Base-by-base conservation (phyloP, 2,113 vertebrate species). In the Perca flavescens region DNA sequence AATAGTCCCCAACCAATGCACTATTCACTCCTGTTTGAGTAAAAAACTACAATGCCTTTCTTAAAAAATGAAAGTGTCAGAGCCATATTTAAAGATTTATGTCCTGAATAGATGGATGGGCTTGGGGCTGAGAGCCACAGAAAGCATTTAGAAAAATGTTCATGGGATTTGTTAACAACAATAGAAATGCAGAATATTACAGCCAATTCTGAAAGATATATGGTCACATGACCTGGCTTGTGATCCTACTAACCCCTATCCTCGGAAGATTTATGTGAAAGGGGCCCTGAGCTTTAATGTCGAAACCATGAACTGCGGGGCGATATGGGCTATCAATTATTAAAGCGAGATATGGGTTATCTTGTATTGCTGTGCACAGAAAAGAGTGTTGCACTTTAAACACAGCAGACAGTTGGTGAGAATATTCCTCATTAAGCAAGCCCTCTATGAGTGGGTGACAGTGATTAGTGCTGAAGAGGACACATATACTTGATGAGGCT, bases 381-480 rank as follows among this genome's bases (percentile, higher is more conserved):
- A 63, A 73, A 78, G 66, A 50, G 72, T 61, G 72, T 86, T 84
- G 78, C 80, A 83, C 86, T 84, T 92, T 85, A 15, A 80, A 84
- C 83, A 82, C 49, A 17, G 77, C 65, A 86, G 89, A 87, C 84
- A 65, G 76, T 88, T 86, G 79, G 80, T 79, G 76, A 88, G 79
- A 88, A 67, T 57, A 77, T 77, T 80, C 78, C 81, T 91, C 88
- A 85, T 89, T 88, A 92, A 85, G 76, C 82, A 10, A 22, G 66
- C 67, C 68, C 68, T 84, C 73, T 61, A 54, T 75, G 82, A 91
- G 86, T 83, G 83, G 90, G 78, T 89, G 87, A 91, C 81, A 67
- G 86, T 91, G 89, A 94, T 94, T 84, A 93, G 83, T 66, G 81
- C 76, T 86, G 74, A 83, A 86, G 85, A 90, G 89, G 83, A 87